phyloP scores from a whole-genome alignment of 2,797 vertebrate genomes.

The Tragelaphus oryx region DNA sequence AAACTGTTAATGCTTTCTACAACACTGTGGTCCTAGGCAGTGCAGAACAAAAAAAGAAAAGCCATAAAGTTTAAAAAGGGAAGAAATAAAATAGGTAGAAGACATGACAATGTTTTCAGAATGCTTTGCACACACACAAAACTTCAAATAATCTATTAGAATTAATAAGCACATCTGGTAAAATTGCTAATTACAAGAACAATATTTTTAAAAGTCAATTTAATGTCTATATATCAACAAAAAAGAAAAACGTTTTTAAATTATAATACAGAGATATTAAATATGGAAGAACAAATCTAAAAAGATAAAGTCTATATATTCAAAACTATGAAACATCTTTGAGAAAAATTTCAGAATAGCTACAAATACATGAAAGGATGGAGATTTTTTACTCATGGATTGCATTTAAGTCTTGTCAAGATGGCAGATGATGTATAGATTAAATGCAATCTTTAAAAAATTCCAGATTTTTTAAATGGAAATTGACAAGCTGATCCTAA shows the following conservation, averaged over 20 bases:
- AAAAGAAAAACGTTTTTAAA: neutral
- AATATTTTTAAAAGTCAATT: neutral
- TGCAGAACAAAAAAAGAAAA: neutral
- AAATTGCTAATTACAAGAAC: neutral
- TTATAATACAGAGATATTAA: conserved; percentile 33
- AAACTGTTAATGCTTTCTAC: neutral
- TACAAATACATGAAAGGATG: neutral
- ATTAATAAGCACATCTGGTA: neutral
- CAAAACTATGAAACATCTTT: neutral
- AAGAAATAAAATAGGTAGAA: neutral
- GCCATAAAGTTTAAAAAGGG: neutral
- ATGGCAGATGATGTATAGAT: neutral
- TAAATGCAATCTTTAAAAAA: neutral
- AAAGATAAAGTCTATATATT: neutral
- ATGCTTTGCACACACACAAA: neutral
- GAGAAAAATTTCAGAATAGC: neutral
- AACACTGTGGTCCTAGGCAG: neutral
- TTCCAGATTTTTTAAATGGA: neutral
- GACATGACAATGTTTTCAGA: neutral
- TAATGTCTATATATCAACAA: neutral
- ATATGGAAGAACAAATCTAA: neutral
- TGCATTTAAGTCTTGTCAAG: neutral
- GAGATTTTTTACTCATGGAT: neutral
- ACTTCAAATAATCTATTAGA: neutral
- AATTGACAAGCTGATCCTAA: neutral